Base-by-base conservation (phyloP, 2,113 vertebrate species). In the Ammodramus savannarum region DNA sequence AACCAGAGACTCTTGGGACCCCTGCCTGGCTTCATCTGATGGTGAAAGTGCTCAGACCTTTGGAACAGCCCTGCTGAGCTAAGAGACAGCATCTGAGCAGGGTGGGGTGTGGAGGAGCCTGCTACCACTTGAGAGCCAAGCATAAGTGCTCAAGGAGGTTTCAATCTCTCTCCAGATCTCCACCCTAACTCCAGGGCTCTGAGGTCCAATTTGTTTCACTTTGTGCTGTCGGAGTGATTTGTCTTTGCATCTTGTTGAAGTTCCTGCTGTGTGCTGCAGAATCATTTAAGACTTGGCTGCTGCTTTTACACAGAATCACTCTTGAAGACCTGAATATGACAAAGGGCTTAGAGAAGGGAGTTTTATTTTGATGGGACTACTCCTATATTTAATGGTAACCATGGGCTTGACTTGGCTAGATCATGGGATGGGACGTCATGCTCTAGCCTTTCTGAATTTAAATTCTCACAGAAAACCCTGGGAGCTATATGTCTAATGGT, bases 281-380 rank as follows among this genome's bases (percentile, higher is more conserved):
- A 93, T 83, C 91, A 62, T 89, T 96, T 91, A 95, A 77, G 87
- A 81, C 58, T 89, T 96, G 94, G 93, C 87, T 86, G 85, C 78
- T 94, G 75, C 46, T 93, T 94, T 97, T 94, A 89, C 68, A 87
- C 55, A 73, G 67, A 83, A 87, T 89, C 91, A 93, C 25, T 61
- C 46, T 86, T 88, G 88, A 91, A 95, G 78, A 91, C 22, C 51
- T 84, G 78, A 93, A 88, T 91, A 87, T 0, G 25, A 85, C 67
- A 78, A 87, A 89, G 66, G 65, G 61, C 49, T 92, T 89, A 66
- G 38, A 87, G 46, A 79, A 87, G 46, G 29, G 72, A 48, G 61
- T 78, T 96, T 67, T 92, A 78, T 31, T 93, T 92, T 84, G 84
- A 63, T 68, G 80, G 44, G 63, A 44, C 57, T 94, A 46, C 81